Percentiles rank a stretch among this genome's conserved stretches.
Conservation (phyloP, 2,888 invertebrate genomes). For the Linnaemya tessellans region DNA sequence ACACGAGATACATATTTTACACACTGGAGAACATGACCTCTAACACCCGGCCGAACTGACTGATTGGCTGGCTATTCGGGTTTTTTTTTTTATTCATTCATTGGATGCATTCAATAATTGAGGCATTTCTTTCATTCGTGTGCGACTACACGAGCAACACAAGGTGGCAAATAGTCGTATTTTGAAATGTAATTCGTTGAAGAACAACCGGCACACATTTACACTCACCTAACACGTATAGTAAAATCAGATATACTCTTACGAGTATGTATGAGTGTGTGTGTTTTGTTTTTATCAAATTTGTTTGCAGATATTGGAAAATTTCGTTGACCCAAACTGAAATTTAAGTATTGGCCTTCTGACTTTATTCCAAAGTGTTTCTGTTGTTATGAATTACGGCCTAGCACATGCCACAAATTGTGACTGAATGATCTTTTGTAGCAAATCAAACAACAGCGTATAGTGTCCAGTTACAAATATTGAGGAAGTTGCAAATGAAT, state of each 20-base stretch:
- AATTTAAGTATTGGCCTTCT: conserved; percentile 68
- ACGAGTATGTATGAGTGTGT: not conserved
- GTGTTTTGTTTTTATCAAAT: not conserved
- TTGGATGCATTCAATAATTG: conserved; percentile 15
- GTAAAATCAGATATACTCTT: not conserved
- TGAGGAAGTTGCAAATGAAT: conserved; percentile 17
- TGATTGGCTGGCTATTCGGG: conserved; percentile 3
- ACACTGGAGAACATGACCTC: conserved; percentile 73
- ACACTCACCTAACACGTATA: not conserved
- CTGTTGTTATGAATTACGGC: conserved; percentile 34
- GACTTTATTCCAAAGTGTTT: conserved; percentile 53
- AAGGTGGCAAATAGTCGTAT: conserved; percentile 65
- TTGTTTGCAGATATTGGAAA: conserved; percentile 41
- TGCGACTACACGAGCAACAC: conserved; percentile 10
- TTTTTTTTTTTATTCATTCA: conserved; percentile 57
- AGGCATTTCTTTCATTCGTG: not conserved
- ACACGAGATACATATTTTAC: conserved; percentile 65
- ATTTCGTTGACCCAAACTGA: conserved; percentile 53
- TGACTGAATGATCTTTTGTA: conserved; percentile 9
- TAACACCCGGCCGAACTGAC: conserved; percentile 72
- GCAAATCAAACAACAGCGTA: not conserved
- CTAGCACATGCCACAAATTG: conserved; percentile 68
- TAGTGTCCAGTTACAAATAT: conserved; percentile 57
- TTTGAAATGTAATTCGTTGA: conserved; percentile 41
- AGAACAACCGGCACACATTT: not conserved